Base-by-base conservation (phyloP, 2,113 vertebrate genomes). In the Neotoma lepida region DNA sequence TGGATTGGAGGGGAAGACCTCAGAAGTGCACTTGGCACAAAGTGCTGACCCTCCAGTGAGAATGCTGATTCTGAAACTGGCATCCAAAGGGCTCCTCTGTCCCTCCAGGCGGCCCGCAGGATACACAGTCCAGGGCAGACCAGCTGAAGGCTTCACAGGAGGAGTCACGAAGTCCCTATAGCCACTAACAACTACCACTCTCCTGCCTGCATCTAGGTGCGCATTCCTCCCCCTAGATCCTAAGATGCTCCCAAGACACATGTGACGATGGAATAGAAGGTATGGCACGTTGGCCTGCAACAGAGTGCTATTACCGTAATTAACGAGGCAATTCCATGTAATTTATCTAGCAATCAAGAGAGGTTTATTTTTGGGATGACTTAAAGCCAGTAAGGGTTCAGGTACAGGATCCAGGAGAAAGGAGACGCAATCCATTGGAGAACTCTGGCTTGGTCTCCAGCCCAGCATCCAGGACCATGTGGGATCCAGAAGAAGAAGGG, bases 251-350 rank as follows among this genome's bases (percentile, higher is more conserved):
- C 71, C 4, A 2, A 54, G 15, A 24, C 20, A 41, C 49, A 0
- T 6, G 51, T 10, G 26, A 49, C 0, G 0, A 64, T 3, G 8
- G 56, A 33, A 46, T 1, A 8, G 8, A 35, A 61, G 73, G n/a
- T 17, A 12, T 4, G 0, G 66, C 33, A 56, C 2, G 4, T 1
- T 44, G 9, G 9, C n/a, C 20, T 7, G 15, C n/a, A 8, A 46
- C 1, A 17, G n/a, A 35, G 20, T 9, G 39, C n/a, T n/a, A n/a
- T n/a, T n/a, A n/a, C n/a, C n/a, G n/a, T n/a, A n/a, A n/a, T n/a
- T n/a, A n/a, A n/a, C n/a, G n/a, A n/a, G n/a, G n/a, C n/a, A n/a
- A n/a, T n/a, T n/a, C n/a, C n/a, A n/a, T n/a, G n/a, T n/a, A n/a
- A n/a, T n/a, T n/a, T n/a, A n/a, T n/a, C n/a, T n/a, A n/a, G n/a